Percentiles rank a stretch among this genome's conserved stretches.
Evolutionary conservation across 2,113 vertebrate species (phyloP).

Genomic region (Aviceda subcristata): DNA sequence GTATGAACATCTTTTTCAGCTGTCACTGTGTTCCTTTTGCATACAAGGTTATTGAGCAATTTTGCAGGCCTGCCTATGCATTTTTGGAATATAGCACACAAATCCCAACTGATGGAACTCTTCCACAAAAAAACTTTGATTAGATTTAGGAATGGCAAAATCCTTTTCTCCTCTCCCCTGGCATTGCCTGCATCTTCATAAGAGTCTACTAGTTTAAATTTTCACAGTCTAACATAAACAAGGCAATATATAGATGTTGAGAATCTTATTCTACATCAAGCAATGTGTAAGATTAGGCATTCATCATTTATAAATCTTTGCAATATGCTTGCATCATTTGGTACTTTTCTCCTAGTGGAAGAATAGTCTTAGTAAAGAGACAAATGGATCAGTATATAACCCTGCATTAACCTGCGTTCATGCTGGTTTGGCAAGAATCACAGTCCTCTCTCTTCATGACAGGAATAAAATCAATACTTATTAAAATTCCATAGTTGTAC

Average conservation of each 20-base stretch:
- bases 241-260: not conserved
- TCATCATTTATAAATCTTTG: not conserved
- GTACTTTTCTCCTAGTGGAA: not conserved
- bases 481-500: not conserved
- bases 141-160: not conserved
- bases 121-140: not conserved
- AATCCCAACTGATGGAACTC: not conserved
- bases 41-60: not conserved
- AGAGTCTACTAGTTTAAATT: not conserved
- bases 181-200: not conserved
- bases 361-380: not conserved
- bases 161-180: not conserved
- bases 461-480: not conserved
- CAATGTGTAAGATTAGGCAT: not conserved
- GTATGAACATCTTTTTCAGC: constrained; percentile 25
- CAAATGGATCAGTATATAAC: not conserved
- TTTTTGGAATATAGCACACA: not conserved
- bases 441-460: not conserved
- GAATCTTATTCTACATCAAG: not conserved
- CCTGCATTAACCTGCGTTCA: not conserved
- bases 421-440: not conserved
- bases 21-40: constrained; percentile 2
- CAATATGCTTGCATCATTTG: not conserved
- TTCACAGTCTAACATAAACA: not conserved
- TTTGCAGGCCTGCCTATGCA: not conserved